phyloP scores from a whole-genome alignment of 2,797 vertebrate genomes.

The Megalops cyprinoides region DNA sequence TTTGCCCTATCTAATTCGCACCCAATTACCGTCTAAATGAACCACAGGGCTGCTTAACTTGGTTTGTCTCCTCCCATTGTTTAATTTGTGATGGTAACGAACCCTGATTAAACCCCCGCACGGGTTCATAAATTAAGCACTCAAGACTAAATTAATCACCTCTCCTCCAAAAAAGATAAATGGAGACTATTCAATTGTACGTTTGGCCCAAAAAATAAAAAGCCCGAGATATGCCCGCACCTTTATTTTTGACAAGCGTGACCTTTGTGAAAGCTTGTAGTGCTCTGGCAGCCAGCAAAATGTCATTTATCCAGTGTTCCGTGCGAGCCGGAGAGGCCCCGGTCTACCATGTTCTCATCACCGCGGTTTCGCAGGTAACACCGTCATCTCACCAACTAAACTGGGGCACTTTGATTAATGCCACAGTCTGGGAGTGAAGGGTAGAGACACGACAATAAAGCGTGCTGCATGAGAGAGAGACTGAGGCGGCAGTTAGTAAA shows the following conservation, averaged over 20 bases:
- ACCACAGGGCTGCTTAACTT: slow-evolving; percentile 64
- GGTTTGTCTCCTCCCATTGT: slow-evolving; percentile 66
- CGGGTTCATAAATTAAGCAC: slow-evolving; percentile 66
- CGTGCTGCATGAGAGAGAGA: background rate
- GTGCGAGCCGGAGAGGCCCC: slow-evolving; percentile 32
- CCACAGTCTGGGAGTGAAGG: slow-evolving; percentile 46
- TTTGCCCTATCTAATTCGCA: slow-evolving; percentile 66
- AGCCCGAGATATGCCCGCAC: background rate
- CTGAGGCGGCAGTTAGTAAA: background rate
- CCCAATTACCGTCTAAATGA: slow-evolving; percentile 73
- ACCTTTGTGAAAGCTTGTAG: slow-evolving; percentile 40
- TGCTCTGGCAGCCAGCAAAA: slow-evolving; percentile 34
- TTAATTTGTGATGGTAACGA: slow-evolving; percentile 71
- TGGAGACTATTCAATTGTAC: slow-evolving; percentile 56
- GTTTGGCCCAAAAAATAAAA: slow-evolving; percentile 37
- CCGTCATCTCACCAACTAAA: slow-evolving; percentile 43
- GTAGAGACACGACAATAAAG: slow-evolving; percentile 42
- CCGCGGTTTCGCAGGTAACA: slow-evolving; percentile 35
- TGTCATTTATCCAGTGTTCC: slow-evolving; percentile 50
- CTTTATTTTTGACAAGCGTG: slow-evolving; percentile 35
- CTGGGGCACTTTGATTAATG: slow-evolving; percentile 69
- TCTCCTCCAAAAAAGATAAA: slow-evolving; percentile 50
- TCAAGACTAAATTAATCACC: slow-evolving; percentile 62
- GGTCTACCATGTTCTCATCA: slow-evolving; percentile 41
- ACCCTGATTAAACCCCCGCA: slow-evolving; percentile 60